phyloP scores from a whole-genome alignment of 1,140 invertebrate species.

The Heliothis virescens region DNA sequence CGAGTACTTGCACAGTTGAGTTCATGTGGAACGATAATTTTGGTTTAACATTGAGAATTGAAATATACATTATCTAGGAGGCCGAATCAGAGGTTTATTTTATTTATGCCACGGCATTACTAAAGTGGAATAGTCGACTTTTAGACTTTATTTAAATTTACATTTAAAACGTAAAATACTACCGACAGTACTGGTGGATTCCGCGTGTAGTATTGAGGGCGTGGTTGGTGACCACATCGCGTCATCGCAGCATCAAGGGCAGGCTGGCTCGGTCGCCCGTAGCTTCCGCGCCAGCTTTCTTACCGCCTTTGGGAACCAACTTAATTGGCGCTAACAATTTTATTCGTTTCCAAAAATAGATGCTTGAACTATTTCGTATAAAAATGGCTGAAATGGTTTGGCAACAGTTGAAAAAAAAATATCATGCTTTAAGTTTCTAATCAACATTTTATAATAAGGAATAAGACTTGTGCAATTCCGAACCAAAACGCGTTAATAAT shows the following conservation, averaged over 20 bases:
- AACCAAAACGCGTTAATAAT: conserved; percentile 6
- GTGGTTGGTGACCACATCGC: conserved; percentile 29
- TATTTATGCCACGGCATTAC: background rate
- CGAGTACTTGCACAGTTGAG: background rate
- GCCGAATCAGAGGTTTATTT: conserved; percentile 4
- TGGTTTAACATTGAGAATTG: background rate
- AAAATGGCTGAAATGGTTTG: too few relatives aligned
- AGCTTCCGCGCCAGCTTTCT: conserved; percentile 41
- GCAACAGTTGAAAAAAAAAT: too few relatives aligned
- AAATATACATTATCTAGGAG: background rate
- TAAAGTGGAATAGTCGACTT: background rate
- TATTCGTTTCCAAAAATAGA: conserved; percentile 2
- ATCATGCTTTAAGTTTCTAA: too few relatives aligned
- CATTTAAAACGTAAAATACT: background rate
- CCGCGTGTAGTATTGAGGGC: conserved; percentile 35
- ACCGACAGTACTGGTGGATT: background rate
- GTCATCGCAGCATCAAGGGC: conserved; percentile 41
- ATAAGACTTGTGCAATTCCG: conserved; percentile 1
- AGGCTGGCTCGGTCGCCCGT: background rate
- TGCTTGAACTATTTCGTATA: too few relatives aligned
- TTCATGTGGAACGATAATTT: conserved; percentile 15
- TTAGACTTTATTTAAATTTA: too few relatives aligned
- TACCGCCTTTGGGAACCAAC: conserved; percentile 12
- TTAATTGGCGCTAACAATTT: conserved; percentile 11
- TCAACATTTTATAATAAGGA: background rate